A percentile compares a stretch with the other conserved stretches of the same genome.
These are phyloP conservation scores for Odontomyia ornata DNA, from an alignment of 2,888 invertebrate species.

Conservation along the genomic window DNA sequence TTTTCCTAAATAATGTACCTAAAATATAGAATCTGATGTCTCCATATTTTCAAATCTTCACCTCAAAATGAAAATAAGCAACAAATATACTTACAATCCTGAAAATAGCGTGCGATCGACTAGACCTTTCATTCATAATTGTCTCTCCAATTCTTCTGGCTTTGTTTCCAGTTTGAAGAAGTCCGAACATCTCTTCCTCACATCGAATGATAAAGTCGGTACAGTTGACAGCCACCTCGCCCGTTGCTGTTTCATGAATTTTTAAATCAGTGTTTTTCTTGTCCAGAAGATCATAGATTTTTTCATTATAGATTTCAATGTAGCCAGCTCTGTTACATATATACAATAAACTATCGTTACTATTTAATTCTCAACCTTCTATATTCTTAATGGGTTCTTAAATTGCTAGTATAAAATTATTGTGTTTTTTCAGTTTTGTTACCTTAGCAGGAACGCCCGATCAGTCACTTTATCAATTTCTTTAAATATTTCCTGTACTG, in stretches of 20 bases:
- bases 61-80: no score
- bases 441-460: conserved; percentile 80
- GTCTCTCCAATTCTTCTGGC: conserved; percentile 81
- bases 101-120: conserved; percentile 89
- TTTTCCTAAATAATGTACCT: no score
- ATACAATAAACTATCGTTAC: conserved; percentile 34
- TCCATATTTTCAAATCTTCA: no score
- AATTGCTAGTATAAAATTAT: conserved; percentile 14
- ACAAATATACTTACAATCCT: conserved; percentile 75
- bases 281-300: conserved; percentile 78
- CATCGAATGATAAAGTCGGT: conserved; percentile 72
- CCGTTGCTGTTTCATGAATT: conserved; percentile 71
- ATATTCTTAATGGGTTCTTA: conserved; percentile 21
- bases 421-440: no score
- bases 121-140: conserved; percentile 88
- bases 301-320: conserved; percentile 90
- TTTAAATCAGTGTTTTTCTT: conserved; percentile 70
- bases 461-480: conserved; percentile 70
- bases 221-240: conserved; percentile 71
- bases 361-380: no score
- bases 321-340: conserved; percentile 75
- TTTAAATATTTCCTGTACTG: conserved; percentile 76
- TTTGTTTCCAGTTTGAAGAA: conserved; percentile 72
- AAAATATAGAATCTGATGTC: no score
- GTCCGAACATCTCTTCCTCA: conserved; percentile 69